A percentile compares a stretch with the other conserved stretches of the same genome.
Evolutionary conservation across 2,113 vertebrate species (phyloP).

Genomic region (Larimichthys crocea): DNA sequence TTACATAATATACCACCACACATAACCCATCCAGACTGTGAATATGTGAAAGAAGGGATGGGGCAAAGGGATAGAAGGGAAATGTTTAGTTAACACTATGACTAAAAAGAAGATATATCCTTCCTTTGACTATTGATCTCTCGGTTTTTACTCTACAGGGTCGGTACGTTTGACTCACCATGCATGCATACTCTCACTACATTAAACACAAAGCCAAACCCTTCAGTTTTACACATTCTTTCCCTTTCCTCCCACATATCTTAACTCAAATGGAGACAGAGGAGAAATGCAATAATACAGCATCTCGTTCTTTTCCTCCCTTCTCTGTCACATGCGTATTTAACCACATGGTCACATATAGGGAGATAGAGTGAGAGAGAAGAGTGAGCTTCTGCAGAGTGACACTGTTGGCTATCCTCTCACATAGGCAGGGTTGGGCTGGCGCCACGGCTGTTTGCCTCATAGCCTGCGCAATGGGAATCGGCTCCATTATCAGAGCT

Average conservation of each 20-base stretch:
- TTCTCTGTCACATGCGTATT: constrained; percentile 60
- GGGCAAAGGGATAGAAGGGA: constrained; percentile 7
- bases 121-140: constrained; percentile 30
- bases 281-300: not conserved
- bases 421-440: constrained; percentile 74
- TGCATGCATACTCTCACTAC: constrained; percentile 1
- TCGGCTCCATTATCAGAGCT: constrained; percentile 80
- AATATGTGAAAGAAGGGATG: constrained; percentile 7
- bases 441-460: constrained; percentile 79
- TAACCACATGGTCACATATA: constrained; percentile 51
- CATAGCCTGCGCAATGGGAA: constrained; percentile 78
- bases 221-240: constrained; percentile 3
- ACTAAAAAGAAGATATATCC: constrained; percentile 2
- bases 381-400: constrained; percentile 42
- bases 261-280: constrained; percentile 21
- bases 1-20: constrained; percentile 49
- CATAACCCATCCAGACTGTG: constrained; percentile 24
- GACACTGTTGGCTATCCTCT: constrained; percentile 73
- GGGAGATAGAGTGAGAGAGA: not conserved
- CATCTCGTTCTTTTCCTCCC: constrained; percentile 15
- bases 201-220: constrained; percentile 18
- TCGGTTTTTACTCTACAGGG: constrained; percentile 20
- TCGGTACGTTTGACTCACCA: constrained; percentile 41
- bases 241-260: constrained; percentile 16
- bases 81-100: constrained; percentile 16